Base-by-base conservation (phyloP, 2,888 invertebrate species). In the Dasypolia templi region DNA sequence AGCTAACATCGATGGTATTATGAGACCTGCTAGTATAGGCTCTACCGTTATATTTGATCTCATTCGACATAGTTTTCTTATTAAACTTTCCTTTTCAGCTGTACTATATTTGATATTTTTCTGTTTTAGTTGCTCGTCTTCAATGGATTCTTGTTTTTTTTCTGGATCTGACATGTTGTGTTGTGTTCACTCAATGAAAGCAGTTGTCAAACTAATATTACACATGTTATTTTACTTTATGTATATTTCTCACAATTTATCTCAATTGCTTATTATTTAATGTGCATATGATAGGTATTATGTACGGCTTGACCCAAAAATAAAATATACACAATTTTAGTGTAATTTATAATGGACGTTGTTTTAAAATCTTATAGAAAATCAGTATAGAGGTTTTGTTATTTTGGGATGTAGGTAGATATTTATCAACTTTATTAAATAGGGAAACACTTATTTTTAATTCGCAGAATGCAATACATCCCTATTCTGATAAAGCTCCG, bases 21-120 rank as follows among this genome's bases (percentile, higher is more conserved):
- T 97, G 85, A 97, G 96, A 63, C 97, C 97, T 0, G 97, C 97
- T 61, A 98, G 91, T 94, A 98, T 97, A 0, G 98, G 98, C 87
- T 98, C 98, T 1, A 98, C 97, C 3, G 97, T 97, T 80, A 97
- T 97, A 89, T 97, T 97, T 22, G 92, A 92, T 83, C 95, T 95
- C 59, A 97, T 87, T 82, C 96, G 96, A 72, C 93, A 91, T 89
- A 96, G 93, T 88, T 97, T 97, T 85, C 97, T 94, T 22, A 91
- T 89, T 77, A 97, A 93, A 12, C 93, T 95, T 95, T 96, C 97
- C 1, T 95, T 92, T 78, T 94, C 85, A 51, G 83, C 72, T 51
- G 71, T 81, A 53, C 83, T 56, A 68, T 84, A 84, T 66, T 85
- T 81, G 26, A 61, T 74, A 77, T 88, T 85, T 69, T 89, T 89